Evolutionary conservation across 2,888 invertebrate genomes (phyloP).

Genomic region (Lacanobia wlatinum): DNA sequence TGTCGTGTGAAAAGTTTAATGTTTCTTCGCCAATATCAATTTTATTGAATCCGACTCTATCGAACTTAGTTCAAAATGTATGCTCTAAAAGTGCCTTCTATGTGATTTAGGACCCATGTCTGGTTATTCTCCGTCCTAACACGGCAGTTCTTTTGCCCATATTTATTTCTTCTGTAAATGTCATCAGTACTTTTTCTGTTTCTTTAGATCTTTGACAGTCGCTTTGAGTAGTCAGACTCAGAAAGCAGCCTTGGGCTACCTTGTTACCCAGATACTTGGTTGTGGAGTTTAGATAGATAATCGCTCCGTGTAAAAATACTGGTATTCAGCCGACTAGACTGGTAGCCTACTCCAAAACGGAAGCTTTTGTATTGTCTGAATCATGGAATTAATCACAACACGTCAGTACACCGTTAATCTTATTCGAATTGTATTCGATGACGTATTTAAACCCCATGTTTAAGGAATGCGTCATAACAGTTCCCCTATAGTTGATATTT

Average conservation of each 20-base stretch:
- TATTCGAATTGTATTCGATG: conserved; percentile 7
- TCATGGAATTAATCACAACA: conserved; percentile 7
- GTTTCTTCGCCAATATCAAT: too few relatives aligned
- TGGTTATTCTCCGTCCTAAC: neutral
- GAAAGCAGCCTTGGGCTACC: too few relatives aligned
- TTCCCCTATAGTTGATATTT: conserved; percentile 28
- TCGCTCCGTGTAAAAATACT: too few relatives aligned
- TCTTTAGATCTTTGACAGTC: too few relatives aligned
- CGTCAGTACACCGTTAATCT: neutral
- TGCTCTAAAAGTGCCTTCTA: neutral
- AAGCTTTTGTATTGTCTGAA: neutral
- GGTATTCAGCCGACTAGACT: too few relatives aligned
- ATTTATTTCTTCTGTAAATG: neutral
- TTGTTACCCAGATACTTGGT: too few relatives aligned
- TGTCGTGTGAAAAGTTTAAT: conserved; percentile 1
- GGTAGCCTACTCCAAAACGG: neutral
- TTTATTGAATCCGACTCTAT: neutral
- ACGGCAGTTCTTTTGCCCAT: neutral
- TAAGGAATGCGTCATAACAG: conserved; percentile 46
- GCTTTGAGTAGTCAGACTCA: too few relatives aligned
- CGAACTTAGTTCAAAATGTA: neutral
- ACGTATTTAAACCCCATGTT: conserved; percentile 19
- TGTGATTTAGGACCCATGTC: neutral
- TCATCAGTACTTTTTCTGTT: neutral
- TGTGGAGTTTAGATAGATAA: too few relatives aligned